A percentile compares a stretch with the other conserved stretches of the same genome.
These are phyloP conservation scores for Drosophila fulvimacula DNA, from an alignment of 2,888 invertebrate genomes.

Conservation along the genomic window DNA sequence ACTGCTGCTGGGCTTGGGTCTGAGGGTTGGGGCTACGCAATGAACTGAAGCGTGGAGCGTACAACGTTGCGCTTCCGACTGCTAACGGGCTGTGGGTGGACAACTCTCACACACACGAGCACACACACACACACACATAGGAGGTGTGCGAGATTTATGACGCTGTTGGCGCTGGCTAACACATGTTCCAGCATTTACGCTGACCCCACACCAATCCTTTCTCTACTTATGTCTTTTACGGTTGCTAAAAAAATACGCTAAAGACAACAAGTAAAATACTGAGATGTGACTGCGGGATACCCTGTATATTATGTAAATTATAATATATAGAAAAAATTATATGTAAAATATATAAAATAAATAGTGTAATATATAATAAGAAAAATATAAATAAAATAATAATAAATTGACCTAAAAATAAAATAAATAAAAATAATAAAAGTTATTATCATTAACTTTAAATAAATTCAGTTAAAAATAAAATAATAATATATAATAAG, in stretches of 20 bases:
- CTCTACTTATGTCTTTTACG: slow-evolving; percentile 2
- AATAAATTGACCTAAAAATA: too few relatives aligned
- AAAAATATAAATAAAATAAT: too few relatives aligned
- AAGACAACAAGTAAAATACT: not conserved
- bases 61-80: slow-evolving; percentile 49
- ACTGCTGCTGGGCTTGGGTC: not conserved
- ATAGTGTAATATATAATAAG: too few relatives aligned
- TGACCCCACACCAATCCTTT: slow-evolving; percentile 1
- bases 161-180: slow-evolving; percentile 63
- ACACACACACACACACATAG: slow-evolving; percentile 13
- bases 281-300: not conserved
- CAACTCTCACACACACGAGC: slow-evolving; percentile 19
- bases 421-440: too few relatives aligned
- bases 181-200: slow-evolving; percentile 55
- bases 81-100: slow-evolving; percentile 46
- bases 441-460: too few relatives aligned
- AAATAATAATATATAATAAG: too few relatives aligned
- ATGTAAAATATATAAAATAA: too few relatives aligned
- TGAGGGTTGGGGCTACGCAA: slow-evolving; percentile 8
- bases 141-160: slow-evolving; percentile 74
- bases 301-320: too few relatives aligned
- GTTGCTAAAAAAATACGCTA: slow-evolving; percentile 3
- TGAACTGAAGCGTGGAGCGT: not conserved
- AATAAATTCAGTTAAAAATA: too few relatives aligned
- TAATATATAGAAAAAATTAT: too few relatives aligned